A percentile compares a stretch with the other conserved stretches of the same genome.
Evolutionary conservation across 1,140 invertebrate species (phyloP).

Genomic region (Oryctes rhinoceros): DNA sequence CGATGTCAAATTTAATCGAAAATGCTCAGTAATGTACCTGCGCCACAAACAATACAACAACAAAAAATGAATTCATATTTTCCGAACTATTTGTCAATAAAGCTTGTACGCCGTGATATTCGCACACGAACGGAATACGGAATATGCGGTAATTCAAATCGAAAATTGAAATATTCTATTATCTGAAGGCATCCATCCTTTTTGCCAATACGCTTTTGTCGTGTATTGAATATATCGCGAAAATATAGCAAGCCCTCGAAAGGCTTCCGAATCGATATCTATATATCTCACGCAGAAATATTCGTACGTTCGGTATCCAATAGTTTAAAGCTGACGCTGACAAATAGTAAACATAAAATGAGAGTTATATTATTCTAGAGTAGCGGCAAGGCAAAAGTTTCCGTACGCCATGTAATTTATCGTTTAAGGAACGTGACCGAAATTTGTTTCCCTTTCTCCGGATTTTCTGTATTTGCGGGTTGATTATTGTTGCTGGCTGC

Average conservation of each 20-base stretch:
- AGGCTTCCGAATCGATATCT: not conserved
- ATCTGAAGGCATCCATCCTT: not conserved
- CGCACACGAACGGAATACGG: not conserved
- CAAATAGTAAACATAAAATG: not conserved
- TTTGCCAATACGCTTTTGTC: not conserved
- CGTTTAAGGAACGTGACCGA: too few species aligned
- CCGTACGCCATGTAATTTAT: too few species aligned
- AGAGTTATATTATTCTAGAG: not conserved
- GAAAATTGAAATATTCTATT: constrained; percentile 11
- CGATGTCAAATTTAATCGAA: too few species aligned
- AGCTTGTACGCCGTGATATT: not conserved
- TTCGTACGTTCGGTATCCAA: not conserved
- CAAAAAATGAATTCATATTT: constrained; percentile 5
- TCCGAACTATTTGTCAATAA: not conserved
- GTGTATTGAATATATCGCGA: not conserved
- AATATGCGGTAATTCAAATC: not conserved
- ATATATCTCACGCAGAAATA: not conserved
- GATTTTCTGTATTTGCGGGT: too few species aligned
- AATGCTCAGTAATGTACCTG: too few species aligned
- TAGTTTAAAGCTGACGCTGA: not conserved
- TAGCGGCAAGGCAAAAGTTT: too few species aligned
- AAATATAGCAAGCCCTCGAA: not conserved
- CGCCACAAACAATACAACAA: too few species aligned
- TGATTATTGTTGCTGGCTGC: too few species aligned
- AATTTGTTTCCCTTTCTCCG: too few species aligned